phyloP scores from a whole-genome alignment of 2,113 vertebrate genomes.

The Elephas maximus region DNA sequence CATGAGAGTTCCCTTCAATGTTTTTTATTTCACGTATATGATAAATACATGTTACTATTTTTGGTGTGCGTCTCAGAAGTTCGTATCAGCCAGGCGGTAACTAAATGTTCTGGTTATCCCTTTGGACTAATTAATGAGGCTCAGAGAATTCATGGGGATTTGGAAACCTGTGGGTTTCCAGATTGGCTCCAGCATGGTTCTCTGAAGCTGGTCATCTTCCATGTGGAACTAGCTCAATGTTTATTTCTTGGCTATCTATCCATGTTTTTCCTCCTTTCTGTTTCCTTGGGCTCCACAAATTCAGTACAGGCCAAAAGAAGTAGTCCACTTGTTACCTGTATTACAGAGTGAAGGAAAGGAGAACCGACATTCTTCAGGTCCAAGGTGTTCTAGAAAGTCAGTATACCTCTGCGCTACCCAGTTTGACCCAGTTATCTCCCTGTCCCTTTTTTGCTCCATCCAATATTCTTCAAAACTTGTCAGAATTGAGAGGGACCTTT shows the following conservation, averaged over 20 bases:
- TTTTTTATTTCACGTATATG: background rate
- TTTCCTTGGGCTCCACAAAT: background rate
- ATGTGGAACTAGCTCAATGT: background rate
- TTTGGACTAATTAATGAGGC: background rate
- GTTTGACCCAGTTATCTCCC: background rate
- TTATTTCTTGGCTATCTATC: background rate
- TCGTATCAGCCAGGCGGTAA: background rate
- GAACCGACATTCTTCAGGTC: background rate
- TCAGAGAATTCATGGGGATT: background rate
- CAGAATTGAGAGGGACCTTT: background rate
- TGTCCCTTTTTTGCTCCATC: background rate
- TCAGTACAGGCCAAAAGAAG: background rate
- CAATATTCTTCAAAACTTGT: background rate
- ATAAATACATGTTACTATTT: background rate
- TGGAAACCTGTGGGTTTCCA: background rate
- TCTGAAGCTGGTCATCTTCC: background rate
- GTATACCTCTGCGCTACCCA: background rate
- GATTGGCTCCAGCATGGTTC: background rate
- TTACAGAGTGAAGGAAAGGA: background rate
- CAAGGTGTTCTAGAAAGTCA: background rate
- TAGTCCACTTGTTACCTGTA: background rate
- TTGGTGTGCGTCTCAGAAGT: background rate
- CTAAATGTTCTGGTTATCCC: background rate
- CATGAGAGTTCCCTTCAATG: background rate
- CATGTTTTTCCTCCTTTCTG: background rate